Base-by-base conservation (phyloP, 2,888 invertebrate species). In the Elegia similella region DNA sequence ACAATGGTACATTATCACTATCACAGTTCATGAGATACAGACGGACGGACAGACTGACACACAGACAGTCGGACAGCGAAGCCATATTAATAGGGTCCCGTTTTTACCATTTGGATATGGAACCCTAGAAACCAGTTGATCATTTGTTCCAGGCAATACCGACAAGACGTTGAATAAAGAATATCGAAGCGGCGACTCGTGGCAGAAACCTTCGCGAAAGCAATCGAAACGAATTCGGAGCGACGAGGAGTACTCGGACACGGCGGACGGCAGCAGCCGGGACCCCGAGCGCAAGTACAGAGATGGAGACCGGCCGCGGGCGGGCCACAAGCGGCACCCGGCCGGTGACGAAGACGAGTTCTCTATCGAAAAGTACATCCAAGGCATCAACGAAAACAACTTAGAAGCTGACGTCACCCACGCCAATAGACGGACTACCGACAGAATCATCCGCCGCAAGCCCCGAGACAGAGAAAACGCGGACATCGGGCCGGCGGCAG, bases 381-480 rank as follows among this genome's bases (percentile, higher is more conserved):
- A 64, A 48, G 64, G 68, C 52, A 69, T 68, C 61, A 74, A 66
- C 54, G 66, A 61, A 56, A 70, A 69, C 55, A 67, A 66, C 23
- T 65, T 69, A 42, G 74, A 76, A 13, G 66, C 69, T 7, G 70
- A 74, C 7, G 62, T 63, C 8, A 55, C 46, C 55, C 67, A 68
- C 55, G 44, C 58, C 12, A 58, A 56, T 32, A 73, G 68, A 63
- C 67, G 61, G 15, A 75, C 67, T 6, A 75, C 73, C 1, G 73
- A 72, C 15, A 79, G 70, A 63, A 60, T 68, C 32, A 63, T 66
- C 6, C 73, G 78, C 52, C 75, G 86, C 60, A 86, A 81, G 56
- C 74, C 80, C 1, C 72, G 84, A 59, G 82, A 86, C 53, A 76
- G 15, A 71, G 62, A 52, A 62, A 23, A 23, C 23, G 23, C 23